Base-by-base conservation (phyloP, 1,140 invertebrate genomes). In the Eumaeus atala region DNA sequence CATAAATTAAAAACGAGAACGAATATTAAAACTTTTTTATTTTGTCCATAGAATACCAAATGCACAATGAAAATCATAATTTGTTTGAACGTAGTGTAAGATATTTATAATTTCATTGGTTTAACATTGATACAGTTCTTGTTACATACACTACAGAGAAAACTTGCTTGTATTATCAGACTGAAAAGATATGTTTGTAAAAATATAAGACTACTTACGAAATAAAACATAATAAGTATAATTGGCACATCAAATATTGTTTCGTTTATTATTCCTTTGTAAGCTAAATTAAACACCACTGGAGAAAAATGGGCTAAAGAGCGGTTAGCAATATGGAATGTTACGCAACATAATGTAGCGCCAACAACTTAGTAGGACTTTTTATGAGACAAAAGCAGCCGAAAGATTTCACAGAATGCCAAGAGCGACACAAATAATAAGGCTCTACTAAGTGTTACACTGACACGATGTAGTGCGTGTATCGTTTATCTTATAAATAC, bases 21-120 rank as follows among this genome's bases (percentile, higher is more conserved):
- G 72, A 81, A 83, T 82, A 84, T 80, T 84, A 86, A 84, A 79
- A 83, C 83, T 77, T 84, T 83, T 84, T 84, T 80, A 83, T 80
- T 84, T 84, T 77, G 66, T 80, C 80, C 70, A 74, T 80, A 80
- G 75, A 82, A 82, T 86, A 83, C 81, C 72, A 74, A 80, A 77
- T 78, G 73, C 82, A 84, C 81, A 84, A 87, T 84, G 79, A 86
- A 84, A 84, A 79, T 72, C 71, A 70, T 72, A 80, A 79, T 79
- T 64, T 64, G 59, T 80, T 71, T 64, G 51, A 67, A 66, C 57
- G 56, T 54, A 65, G 65, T 56, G 57, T 67, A 62, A 65, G 64
- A 72, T 66, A 74, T 68, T 67, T 71, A 77, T 78, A 85, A 84
- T 84, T 84, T 80, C 78, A 84, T 84, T 86, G 83, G 72, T 83